Evolutionary conservation across 2,888 invertebrate genomes (phyloP).

Genomic region (Beris chalybata): DNA sequence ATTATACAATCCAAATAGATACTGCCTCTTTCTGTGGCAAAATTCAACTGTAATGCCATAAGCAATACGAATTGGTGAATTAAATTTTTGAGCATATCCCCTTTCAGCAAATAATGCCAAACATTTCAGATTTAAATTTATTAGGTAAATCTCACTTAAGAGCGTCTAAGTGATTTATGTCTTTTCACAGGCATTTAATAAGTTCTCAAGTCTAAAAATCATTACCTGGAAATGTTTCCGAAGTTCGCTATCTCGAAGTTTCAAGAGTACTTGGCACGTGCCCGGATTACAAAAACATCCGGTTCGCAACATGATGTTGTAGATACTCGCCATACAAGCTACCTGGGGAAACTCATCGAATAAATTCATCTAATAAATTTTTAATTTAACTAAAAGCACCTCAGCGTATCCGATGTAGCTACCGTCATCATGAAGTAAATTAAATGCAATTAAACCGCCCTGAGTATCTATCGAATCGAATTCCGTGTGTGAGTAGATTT

Average conservation of each 20-base stretch:
- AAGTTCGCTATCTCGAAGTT: slow-evolving; percentile 69
- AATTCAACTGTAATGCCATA: too few species aligned
- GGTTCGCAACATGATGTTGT: slow-evolving; percentile 83
- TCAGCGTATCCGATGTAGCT: slow-evolving; percentile 86
- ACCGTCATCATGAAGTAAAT: slow-evolving; percentile 75
- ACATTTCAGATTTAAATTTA: too few species aligned
- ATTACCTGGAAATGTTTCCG: slow-evolving; percentile 72
- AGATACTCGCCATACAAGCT: slow-evolving; percentile 83
- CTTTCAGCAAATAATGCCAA: too few species aligned
- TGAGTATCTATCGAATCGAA: slow-evolving; percentile 67
- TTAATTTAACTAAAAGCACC: slow-evolving; percentile 57
- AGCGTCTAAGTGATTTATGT: too few species aligned
- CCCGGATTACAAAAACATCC: slow-evolving; percentile 98
- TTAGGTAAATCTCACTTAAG: too few species aligned
- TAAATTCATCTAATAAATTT: neutral
- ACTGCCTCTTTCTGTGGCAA: too few species aligned
- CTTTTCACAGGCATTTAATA: too few species aligned
- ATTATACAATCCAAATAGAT: too few species aligned
- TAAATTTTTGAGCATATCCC: too few species aligned
- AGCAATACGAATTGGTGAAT: too few species aligned
- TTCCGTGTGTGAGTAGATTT: slow-evolving; percentile 73
- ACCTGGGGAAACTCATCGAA: slow-evolving; percentile 62
- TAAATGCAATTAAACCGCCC: slow-evolving; percentile 89
- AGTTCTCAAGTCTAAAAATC: too few species aligned
- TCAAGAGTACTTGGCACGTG: slow-evolving; percentile 82